Percentiles rank a stretch among this genome's conserved stretches.
phyloP scores from a whole-genome alignment of 2,113 vertebrate genomes.

The Bos indicus region DNA sequence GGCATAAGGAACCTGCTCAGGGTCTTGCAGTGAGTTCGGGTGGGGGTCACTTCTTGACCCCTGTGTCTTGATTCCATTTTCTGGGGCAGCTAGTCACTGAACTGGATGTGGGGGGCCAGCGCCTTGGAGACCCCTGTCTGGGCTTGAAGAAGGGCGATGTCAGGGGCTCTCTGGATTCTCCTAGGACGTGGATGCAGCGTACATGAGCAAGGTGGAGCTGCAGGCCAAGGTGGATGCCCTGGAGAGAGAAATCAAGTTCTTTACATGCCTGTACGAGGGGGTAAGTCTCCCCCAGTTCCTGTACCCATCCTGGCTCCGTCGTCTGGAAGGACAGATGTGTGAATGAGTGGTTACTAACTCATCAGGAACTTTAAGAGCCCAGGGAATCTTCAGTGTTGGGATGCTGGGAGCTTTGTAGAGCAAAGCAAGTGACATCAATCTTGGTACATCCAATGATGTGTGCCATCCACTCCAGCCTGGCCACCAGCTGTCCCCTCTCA shows the following conservation, averaged over 20 bases:
- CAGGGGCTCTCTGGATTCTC: neutral
- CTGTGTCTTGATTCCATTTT: neutral
- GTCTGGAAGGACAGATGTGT: neutral
- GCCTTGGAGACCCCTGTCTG: neutral
- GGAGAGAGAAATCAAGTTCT: constrained; percentile 91
- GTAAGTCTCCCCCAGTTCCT: constrained; percentile 70
- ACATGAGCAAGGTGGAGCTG: constrained; percentile 90
- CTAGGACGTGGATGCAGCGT: constrained; percentile 87
- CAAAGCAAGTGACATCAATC: neutral
- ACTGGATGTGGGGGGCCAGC: neutral
- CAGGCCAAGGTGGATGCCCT: constrained; percentile 86
- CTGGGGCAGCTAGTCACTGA: neutral
- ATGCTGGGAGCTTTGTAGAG: neutral
- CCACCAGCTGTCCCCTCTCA: neutral
- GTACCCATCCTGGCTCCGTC: neutral
- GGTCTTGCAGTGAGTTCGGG: neutral
- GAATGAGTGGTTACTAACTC: neutral
- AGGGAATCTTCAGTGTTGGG: neutral
- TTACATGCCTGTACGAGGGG: constrained; percentile 86
- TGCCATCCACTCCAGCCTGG: neutral
- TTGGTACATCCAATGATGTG: neutral
- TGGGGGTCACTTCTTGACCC: neutral
- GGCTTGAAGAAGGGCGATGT: neutral
- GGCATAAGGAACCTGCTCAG: neutral
- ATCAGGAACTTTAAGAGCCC: neutral